Percentiles rank a stretch among this genome's conserved stretches.
Evolutionary conservation across 2,113 vertebrate species (phyloP).

Genomic region (Heptranchias perlo): DNA sequence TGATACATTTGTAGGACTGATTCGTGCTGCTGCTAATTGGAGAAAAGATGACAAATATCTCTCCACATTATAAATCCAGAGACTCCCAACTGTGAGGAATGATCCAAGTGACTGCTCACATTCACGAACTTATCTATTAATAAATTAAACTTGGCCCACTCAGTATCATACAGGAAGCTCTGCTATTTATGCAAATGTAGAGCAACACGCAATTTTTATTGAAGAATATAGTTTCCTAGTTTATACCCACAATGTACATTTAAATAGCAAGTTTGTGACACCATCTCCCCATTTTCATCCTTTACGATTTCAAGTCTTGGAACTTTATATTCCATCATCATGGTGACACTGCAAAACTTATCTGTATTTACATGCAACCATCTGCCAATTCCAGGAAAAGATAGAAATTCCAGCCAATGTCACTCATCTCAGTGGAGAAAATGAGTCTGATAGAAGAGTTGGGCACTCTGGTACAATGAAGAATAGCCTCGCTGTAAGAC

Average conservation of each 20-base stretch:
- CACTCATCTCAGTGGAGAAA: background rate
- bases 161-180: background rate
- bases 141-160: background rate
- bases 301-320: background rate
- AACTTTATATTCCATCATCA: background rate
- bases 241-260: background rate
- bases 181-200: background rate
- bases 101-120: background rate
- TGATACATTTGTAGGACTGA: no score
- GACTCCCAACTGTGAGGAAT: background rate
- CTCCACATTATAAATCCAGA: background rate
- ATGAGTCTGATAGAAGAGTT: background rate
- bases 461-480: background rate
- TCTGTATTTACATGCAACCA: background rate
- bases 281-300: background rate
- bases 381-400: background rate
- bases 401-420: background rate
- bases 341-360: background rate
- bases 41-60: background rate
- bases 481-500: no score
- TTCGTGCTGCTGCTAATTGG: no score
- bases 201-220: no score
- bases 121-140: background rate
- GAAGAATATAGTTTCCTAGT: background rate
- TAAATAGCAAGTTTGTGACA: background rate